Evolutionary conservation across 2,888 invertebrate species (phyloP).

Genomic region (Nymphalis c-album): DNA sequence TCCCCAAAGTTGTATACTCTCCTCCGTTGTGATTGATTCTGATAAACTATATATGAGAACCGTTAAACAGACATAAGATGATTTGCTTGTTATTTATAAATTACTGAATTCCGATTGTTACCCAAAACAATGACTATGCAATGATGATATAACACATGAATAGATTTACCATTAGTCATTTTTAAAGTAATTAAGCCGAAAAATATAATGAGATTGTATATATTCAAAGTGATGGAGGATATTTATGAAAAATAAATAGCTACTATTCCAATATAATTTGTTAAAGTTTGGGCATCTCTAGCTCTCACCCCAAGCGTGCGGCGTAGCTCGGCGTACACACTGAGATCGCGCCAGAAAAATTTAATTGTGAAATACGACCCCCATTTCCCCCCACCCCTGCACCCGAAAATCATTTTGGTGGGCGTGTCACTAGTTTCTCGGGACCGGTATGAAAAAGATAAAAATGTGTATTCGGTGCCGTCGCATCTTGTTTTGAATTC

Average conservation of each 20-base stretch:
- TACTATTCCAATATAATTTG: neutral
- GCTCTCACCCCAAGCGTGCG: slow-evolving; percentile 57
- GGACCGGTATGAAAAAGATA: slow-evolving; percentile 33
- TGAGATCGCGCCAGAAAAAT: slow-evolving; percentile 76
- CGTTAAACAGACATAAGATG: neutral
- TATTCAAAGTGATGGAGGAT: neutral
- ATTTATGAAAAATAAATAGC: slow-evolving; percentile 6
- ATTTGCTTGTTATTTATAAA: too few relatives aligned
- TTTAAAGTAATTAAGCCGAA: too few relatives aligned
- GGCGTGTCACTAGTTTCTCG: slow-evolving; percentile 43
- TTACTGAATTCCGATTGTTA: too few relatives aligned
- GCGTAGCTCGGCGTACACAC: slow-evolving; percentile 69
- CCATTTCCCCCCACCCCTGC: slow-evolving; percentile 43
- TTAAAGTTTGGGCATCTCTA: slow-evolving; percentile 53
- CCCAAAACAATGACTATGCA: too few relatives aligned
- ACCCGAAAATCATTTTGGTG: slow-evolving; percentile 45
- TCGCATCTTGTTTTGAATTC: slow-evolving; percentile 11
- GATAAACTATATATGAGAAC: neutral
- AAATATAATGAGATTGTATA: neutral
- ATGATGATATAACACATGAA: too few relatives aligned
- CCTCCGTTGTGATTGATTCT: neutral
- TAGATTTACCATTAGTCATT: too few relatives aligned
- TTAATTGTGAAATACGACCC: slow-evolving; percentile 77
- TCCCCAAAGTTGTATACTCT: slow-evolving; percentile 42
- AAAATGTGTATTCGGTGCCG: slow-evolving; percentile 25